Evolutionary conservation across 2,797 vertebrate genomes (phyloP).

Genomic region (Leptatherina wallacei): DNA sequence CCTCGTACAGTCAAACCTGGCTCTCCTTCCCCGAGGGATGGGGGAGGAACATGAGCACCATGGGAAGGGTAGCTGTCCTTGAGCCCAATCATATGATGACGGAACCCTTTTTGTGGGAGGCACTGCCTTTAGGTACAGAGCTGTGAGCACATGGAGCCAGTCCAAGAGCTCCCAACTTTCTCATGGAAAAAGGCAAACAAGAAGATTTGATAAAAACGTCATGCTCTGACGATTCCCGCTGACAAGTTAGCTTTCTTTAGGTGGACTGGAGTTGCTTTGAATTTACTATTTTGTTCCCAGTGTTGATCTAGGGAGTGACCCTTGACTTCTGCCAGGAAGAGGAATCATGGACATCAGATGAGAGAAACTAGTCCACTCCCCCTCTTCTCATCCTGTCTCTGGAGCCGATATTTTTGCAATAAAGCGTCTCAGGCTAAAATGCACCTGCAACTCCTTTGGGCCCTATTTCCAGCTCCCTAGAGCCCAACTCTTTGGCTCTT

Average conservation of each 20-base stretch:
- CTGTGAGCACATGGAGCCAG: conserved; percentile 73
- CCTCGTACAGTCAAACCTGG: conserved; percentile 68
- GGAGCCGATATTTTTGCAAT: conserved; percentile 33
- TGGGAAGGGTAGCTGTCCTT: conserved; percentile 85
- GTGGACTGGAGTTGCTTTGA: conserved; percentile 58
- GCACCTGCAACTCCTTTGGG: conserved; percentile 71
- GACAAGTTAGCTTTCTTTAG: conserved; percentile 60
- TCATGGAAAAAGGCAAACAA: conserved; percentile 84
- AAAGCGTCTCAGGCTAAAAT: conserved; percentile 47
- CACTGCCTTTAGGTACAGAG: conserved; percentile 74
- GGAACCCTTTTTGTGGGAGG: conserved; percentile 71
- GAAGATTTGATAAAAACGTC: conserved; percentile 73
- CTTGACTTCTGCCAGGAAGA: conserved; percentile 58
- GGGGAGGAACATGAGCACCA: conserved; percentile 84
- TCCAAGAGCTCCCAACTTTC: conserved; percentile 83
- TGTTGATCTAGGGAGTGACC: conserved; percentile 71
- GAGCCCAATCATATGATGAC: conserved; percentile 70
- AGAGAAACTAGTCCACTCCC: conserved; percentile 39
- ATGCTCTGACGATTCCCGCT: conserved; percentile 72
- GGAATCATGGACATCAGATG: conserved; percentile 60
- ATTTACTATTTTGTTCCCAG: conserved; percentile 65
- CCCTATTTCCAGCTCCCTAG: conserved; percentile 37
- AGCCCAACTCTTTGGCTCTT: conserved; percentile 48
- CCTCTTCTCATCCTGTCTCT: conserved; percentile 45
- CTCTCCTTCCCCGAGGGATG: conserved; percentile 60